phyloP scores from a whole-genome alignment of 2,113 vertebrate genomes.

The Gymnocephalus cernua region DNA sequence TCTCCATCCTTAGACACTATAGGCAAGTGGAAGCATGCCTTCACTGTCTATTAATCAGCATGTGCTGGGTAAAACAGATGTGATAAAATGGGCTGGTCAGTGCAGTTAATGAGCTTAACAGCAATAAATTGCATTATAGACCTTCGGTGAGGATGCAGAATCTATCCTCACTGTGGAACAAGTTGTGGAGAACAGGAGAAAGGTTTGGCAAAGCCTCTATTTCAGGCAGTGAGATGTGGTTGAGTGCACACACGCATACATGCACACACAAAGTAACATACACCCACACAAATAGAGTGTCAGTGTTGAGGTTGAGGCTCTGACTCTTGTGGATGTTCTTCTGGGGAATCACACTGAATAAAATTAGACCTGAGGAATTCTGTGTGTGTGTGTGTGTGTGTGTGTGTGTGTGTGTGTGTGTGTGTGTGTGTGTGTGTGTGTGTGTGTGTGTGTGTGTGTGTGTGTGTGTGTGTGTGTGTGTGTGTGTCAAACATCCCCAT shows the following conservation, averaged over 20 bases:
- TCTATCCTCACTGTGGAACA: constrained; percentile 15
- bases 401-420: constrained; percentile 19
- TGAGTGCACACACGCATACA: constrained; percentile 13
- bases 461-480: constrained; percentile 27
- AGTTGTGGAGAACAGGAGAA: constrained; percentile 9
- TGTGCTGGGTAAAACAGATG: constrained; percentile 41
- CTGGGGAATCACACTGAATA: constrained; percentile 76
- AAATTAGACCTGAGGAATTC: constrained; percentile 73
- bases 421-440: constrained; percentile 26
- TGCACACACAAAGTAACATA: neutral
- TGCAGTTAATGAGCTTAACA: constrained; percentile 58
- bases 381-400: constrained; percentile 14
- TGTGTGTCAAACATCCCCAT: constrained; percentile 30
- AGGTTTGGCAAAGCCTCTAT: constrained; percentile 39
- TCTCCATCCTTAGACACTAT: constrained; percentile 21
- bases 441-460: constrained; percentile 9
- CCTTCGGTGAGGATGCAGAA: constrained; percentile 20
- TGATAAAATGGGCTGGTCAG: constrained; percentile 56
- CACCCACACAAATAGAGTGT: constrained; percentile 47
- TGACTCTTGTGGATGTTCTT: constrained; percentile 55
- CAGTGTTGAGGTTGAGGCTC: constrained; percentile 61
- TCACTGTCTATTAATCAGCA: constrained; percentile 61
- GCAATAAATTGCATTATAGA: constrained; percentile 50
- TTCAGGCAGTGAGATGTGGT: constrained; percentile 12
- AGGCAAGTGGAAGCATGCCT: constrained; percentile 35